Percentiles rank a stretch among this genome's conserved stretches.
These are phyloP conservation scores for Drosophila carrolli DNA, from an alignment of 1,140 invertebrate genomes.

Conservation along the genomic window DNA sequence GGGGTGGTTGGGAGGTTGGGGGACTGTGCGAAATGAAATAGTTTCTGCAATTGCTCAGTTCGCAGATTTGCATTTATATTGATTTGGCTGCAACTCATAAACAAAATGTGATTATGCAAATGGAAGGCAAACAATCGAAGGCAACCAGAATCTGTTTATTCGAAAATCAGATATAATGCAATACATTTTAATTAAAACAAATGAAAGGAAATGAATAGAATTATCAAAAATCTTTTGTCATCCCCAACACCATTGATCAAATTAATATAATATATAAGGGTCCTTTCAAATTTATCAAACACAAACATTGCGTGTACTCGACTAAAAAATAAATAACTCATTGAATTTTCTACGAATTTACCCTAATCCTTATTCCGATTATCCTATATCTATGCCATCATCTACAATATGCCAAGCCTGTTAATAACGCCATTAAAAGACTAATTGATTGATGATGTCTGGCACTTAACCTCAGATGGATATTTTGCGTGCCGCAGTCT, in stretches of 20 bases:
- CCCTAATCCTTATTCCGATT: neutral
- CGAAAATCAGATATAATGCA: constrained; percentile 7
- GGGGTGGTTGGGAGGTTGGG: neutral
- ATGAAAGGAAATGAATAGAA: constrained; percentile 1
- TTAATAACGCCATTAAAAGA: constrained; percentile 24
- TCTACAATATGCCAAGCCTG: constrained; percentile 5
- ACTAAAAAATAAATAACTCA: too few relatives aligned
- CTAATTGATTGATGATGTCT: constrained; percentile 53
- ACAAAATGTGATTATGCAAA: constrained; percentile 49
- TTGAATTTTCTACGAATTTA: too few relatives aligned
- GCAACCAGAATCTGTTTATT: constrained; percentile 13
- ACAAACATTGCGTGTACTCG: too few relatives aligned
- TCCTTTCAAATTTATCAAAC: too few relatives aligned
- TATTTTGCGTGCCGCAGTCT: constrained; percentile 61
- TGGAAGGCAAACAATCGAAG: constrained; percentile 22
- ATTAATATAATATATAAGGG: too few relatives aligned
- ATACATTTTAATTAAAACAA: neutral
- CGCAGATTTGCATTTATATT: constrained; percentile 50
- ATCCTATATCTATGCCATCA: constrained; percentile 11
- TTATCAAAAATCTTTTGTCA: too few relatives aligned
- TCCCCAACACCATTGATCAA: too few relatives aligned
- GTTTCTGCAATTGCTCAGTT: constrained; percentile 36
- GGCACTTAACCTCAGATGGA: constrained; percentile 38
- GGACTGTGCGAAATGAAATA: constrained; percentile 18
- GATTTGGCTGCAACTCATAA: constrained; percentile 27